Evolutionary conservation across 2,113 vertebrate genomes (phyloP), one percentile per base, ranked within the genome.

Genomic region (Urocynchramus pylzowi): DNA sequence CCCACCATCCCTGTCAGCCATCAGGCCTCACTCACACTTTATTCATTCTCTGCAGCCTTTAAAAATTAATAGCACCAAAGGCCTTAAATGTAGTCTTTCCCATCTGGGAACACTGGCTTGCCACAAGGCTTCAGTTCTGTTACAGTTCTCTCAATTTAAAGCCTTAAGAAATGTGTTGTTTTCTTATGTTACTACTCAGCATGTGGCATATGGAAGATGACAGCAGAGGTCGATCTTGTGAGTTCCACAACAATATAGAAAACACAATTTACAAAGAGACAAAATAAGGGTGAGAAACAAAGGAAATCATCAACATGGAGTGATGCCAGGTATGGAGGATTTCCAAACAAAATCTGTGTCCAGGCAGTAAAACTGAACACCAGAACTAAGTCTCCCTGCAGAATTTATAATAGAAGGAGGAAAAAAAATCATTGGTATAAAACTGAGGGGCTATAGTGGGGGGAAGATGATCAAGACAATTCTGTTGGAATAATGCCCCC

Each of bases 231-330:
- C 85, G 42, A 69, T 90, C 75, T 85, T 80, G 49, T 42, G 61
- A 90, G 31, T 86, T 28, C 41, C 63, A 77, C 39, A 90, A 61
- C 41, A 95, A 93, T 37, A 86, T 50, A 61, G 65, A 75, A 50
- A 92, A 80, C 39, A 61, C 9, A 0, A 53, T 88, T 92, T 77
- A 86, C 21, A 17, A 80, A 79, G 50, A 84, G 42, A 57, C 23
- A 93, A 91, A 93, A 79, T 56, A 54, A 42, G 50, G 11, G 27
- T 9, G 19, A 85, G 74, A 93, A 91, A 94, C 78, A 94, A 95
- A 93, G 42, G 28, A 85, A 93, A 91, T 54, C 41, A 67, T 79
- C 53, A 57, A 24, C 16, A 54, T 61, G 54, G 70, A 94, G 24
- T 42, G 63, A 88, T 70, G 75, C 63, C 84, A 80, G 80, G 19